Evolutionary conservation across 2,113 vertebrate genomes (phyloP), one percentile per base, ranked within the genome.

Genomic region (Vanacampus margaritifer): DNA sequence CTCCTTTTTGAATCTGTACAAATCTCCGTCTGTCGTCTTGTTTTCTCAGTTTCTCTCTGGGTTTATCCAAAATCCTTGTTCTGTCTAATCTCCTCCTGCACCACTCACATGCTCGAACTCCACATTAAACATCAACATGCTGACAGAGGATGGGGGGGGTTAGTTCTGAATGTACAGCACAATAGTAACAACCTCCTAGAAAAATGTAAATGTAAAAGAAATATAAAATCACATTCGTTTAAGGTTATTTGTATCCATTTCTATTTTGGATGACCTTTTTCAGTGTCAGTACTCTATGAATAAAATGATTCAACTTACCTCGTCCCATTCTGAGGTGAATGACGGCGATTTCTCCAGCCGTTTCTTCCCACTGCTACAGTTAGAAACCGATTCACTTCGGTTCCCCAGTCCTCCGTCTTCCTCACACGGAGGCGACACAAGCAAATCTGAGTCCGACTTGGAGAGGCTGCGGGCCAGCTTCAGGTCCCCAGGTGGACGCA

Each of bases 281-380:
- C 37, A 2, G 37, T 62, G 36, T 41, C 59, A 6, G 1, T n/a
- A 5, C 56, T 35, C 19, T 26, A 59, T 19, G 2, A 43, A 43
- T 23, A 21, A 28, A 19, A 14, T 6, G n/a, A 50, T 23, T 35
- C 1, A 43, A 75, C 96, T 94, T 90, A 98, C 97, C 97, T 99
- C 97, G 61, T 99, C 97, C 97, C 97, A 99, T 78, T 99, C 97
- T 0, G 96, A 98, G 45, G 96, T 93, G 45, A 99, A 99, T 17
- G 97, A 99, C 0, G 97, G 97, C 0, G 95, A 96, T 87, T 98
- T 98, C 88, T 98, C 97, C 23, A 99, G 92, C 76, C 95, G 92
- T 89, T 96, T 98, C 89, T 98, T 98, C 4, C 93, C 92, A 0
- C 89, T 56, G 88, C 95, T 96, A 84, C 97, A 99, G 89, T 95